Evolutionary conservation across 2,888 invertebrate genomes (phyloP).

Genomic region (Pycnomerus fuliginosus): DNA sequence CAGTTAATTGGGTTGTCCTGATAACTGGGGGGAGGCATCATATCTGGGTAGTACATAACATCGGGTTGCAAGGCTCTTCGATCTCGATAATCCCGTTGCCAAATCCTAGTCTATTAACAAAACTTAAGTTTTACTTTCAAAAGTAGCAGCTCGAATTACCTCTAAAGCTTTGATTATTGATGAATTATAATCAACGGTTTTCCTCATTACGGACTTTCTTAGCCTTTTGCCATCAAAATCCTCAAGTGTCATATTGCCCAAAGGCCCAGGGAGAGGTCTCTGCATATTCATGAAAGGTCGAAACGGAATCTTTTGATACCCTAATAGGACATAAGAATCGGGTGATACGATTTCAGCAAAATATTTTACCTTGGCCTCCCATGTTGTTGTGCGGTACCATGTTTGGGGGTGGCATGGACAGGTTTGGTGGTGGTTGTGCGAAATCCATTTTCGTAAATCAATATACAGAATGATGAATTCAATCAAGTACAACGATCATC

Average conservation of each 20-base stretch:
- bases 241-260: conserved; percentile 69
- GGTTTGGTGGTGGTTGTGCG: conserved; percentile 52
- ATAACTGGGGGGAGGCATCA: conserved; percentile 92
- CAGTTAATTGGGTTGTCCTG: conserved; percentile 96
- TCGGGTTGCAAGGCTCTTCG: conserved; percentile 90
- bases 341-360: not conserved
- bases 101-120: conserved; percentile 75
- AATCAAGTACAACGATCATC: too few species aligned
- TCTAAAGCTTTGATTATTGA: conserved; percentile 90
- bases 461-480: too few species aligned
- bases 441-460: conserved; percentile 50
- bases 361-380: conserved; percentile 12
- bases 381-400: conserved; percentile 34
- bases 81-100: conserved; percentile 93
- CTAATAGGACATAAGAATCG: not conserved
- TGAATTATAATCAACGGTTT: conserved; percentile 97
- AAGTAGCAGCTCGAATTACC: conserved; percentile 54
- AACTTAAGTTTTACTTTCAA: not conserved
- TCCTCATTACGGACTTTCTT: conserved; percentile 94
- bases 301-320: conserved; percentile 42
- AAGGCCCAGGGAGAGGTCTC: conserved; percentile 53
- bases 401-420: conserved; percentile 51
- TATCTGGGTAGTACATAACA: conserved; percentile 89
- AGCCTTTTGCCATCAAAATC: conserved; percentile 96
- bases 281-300: conserved; percentile 50